Base-by-base conservation (phyloP, 2,113 vertebrate species). In the Cricetomys ansorgei region DNA sequence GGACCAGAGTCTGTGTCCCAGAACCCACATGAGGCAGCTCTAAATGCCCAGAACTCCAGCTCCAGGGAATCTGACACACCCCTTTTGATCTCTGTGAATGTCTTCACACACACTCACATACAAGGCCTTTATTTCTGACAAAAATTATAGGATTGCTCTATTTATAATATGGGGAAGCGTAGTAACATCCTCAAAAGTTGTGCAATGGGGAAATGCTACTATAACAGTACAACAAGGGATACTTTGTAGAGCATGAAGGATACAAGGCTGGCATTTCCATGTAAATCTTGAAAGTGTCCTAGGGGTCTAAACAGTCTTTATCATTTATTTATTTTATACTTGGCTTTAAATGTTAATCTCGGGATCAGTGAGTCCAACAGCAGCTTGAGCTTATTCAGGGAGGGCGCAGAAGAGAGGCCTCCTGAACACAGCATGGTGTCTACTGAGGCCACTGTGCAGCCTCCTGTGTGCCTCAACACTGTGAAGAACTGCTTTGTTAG, bases 121-220 rank as follows among this genome's bases (percentile, higher is more conserved):
- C 72, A 75, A 15, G 45, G 43, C 29, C 53, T 86, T 94, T 89
- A 80, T 93, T 57, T 89, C 77, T 72, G 73, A 83, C 57, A 93
- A 79, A 93, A 95, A 92, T 59, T 55, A 91, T 43, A 59, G 37
- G 65, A 19, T 19, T 37, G 75, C 34, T 84, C n/a, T 87, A 48
- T 83, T 19, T 75, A 79, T 45, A 48, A 92, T 57, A 75, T 31
- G 43, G 6, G 72, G 84, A 91, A 75, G 64, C 17, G 21, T 72
- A 57, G 65, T 27, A 88, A 65, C 45, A 19, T 6, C 65, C 59
- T 90, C 64, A 91, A 79, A 75, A 45, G 43, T 57, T 77, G 73
- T 37, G 17, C 34, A 34, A 64, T 5, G 15, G 8, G 75, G 88
- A 65, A 31, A 69, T n/a, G 43, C 55, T 62, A 77, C 37, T 50